Base-by-base conservation (phyloP, 2,797 vertebrate species). In the Lithobates sylvaticus region DNA sequence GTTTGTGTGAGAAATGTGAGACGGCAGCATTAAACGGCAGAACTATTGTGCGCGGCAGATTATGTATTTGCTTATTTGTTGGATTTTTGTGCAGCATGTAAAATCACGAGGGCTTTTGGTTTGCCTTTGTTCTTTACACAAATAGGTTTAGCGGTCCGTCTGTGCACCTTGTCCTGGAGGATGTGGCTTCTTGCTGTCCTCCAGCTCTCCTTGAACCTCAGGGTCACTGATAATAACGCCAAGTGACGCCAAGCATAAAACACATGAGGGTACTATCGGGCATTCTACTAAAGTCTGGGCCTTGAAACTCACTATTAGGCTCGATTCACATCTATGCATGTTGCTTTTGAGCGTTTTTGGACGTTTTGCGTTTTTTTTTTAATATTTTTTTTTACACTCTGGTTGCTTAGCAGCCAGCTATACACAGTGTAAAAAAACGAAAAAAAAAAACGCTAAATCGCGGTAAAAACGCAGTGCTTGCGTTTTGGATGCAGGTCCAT, bases 161-260 rank as follows among this genome's bases (percentile, higher is more conserved):
- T 77, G n/a, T 16, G 10, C 47, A 44, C 36, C 69, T 68, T n/a
- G 42, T 81, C 3, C 70, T 80, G 65, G 69, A 10, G 65, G 29
- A 36, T 36, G 50, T 70, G 36, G 54, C 76, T 44, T 32, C 61
- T 36, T 75, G 29, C 5, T 29, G 47, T 70, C 74, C 79, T 81
- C 44, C 54, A 82, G 34, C 9, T 81, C 72, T 72, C 73, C 73
- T 86, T 86, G 73, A 29, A 67, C 36, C n/a, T 70, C 74, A 71
- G 79, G 74, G 79, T 72, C 72, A 67, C 79, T 86, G 85, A 86
- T 86, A 86, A 85, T 76, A 42, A 74, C n/a, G n/a, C n/a, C n/a
- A 9, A 76, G 26, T 86, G 85, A 76, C 79, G 74, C 32, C 69
- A n/a, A 26, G 5, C 71, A 29, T 78, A 50, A 39, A 83, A 32